Conservation (phyloP, 2,113 vertebrate species). For the Acanthisitta chloris region DNA sequence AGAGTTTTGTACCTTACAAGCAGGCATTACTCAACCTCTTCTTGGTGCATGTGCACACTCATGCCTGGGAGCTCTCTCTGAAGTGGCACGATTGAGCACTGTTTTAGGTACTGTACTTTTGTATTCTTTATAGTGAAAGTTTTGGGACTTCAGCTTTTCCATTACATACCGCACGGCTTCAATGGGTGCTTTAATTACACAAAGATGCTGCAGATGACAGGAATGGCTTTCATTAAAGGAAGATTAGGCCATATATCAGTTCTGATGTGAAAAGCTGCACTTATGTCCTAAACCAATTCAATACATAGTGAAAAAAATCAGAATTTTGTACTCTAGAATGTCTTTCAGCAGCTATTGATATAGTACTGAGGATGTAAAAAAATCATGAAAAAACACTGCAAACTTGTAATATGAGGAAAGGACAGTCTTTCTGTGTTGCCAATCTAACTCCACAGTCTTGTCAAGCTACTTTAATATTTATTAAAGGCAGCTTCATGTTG, state of each 20-base stretch:
- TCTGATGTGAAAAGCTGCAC: not conserved
- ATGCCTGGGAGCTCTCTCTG: not conserved
- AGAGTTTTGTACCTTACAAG: not conserved
- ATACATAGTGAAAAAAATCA: not conserved
- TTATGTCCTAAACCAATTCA: not conserved
- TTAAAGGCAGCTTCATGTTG: not conserved
- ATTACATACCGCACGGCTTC: not conserved
- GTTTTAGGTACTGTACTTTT: not conserved
- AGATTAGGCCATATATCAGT: not conserved
- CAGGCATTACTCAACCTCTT: not conserved
- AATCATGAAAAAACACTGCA: not conserved
- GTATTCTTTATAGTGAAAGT: not conserved
- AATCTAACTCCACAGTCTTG: not conserved
- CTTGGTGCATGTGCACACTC: not conserved
- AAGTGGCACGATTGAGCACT: not conserved
- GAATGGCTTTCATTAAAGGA: not conserved
- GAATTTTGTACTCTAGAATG: not conserved
- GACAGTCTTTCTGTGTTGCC: not conserved
- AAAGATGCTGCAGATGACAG: not conserved
- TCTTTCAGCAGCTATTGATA: not conserved
- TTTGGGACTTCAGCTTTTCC: not conserved
- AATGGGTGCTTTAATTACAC: not conserved
- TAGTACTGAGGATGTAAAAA: not conserved
- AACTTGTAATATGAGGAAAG: not conserved
- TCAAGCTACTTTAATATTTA: not conserved